Percentiles rank a stretch among this genome's conserved stretches.
Evolutionary conservation across 2,888 invertebrate genomes (phyloP).

Genomic region (Lasius platythorax): DNA sequence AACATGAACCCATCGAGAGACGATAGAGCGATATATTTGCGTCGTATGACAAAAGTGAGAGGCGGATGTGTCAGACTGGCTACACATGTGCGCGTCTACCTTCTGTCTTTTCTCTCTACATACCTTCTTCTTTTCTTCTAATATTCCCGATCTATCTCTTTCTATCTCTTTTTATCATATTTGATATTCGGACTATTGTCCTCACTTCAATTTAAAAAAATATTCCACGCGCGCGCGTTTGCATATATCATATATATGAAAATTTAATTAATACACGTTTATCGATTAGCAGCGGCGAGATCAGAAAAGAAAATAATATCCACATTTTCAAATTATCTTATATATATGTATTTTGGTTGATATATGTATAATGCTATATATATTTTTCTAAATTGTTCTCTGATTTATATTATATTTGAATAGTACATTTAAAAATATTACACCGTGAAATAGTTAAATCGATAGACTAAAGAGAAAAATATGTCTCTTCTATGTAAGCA

Average conservation of each 20-base stretch:
- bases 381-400: neutral
- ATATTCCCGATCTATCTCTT: neutral
- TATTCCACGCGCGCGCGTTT: neutral
- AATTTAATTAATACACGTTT: neutral
- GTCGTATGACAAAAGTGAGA: slow-evolving; percentile 66
- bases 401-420: slow-evolving; percentile 6
- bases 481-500: slow-evolving; percentile 31
- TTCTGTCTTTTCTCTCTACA: slow-evolving; percentile 28
- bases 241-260: neutral
- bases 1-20: slow-evolving; percentile 53
- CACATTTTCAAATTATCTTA: neutral
- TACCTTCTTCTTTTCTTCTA: neutral
- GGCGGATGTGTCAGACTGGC: slow-evolving; percentile 52
- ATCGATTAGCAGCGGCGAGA: slow-evolving; percentile 26
- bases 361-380: neutral
- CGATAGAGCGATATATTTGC: slow-evolving; percentile 68
- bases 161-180: neutral
- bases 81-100: neutral
- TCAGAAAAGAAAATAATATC: neutral
- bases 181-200: neutral
- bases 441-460: neutral
- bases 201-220: slow-evolving; percentile 8
- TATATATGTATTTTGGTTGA: neutral
- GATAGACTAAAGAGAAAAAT: neutral
- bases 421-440: slow-evolving; percentile 8